A percentile compares a stretch with the other conserved stretches of the same genome.
Evolutionary conservation across 2,113 vertebrate genomes (phyloP).

Genomic region (Sapajus apella): DNA sequence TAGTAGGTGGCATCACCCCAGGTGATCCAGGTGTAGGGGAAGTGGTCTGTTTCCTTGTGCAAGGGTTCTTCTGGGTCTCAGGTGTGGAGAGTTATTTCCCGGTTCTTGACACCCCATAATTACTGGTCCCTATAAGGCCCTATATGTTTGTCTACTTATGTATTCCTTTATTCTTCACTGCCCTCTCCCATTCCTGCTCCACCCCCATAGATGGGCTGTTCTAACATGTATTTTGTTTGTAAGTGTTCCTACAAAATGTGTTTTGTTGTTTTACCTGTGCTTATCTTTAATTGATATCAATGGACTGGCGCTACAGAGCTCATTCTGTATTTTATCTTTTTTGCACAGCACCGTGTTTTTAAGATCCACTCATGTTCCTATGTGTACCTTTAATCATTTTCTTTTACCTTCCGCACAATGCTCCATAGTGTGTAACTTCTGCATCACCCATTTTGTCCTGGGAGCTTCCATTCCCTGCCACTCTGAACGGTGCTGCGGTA

Average conservation of each 20-base stretch:
- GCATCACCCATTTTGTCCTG: neutral
- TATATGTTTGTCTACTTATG: neutral
- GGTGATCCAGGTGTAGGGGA: neutral
- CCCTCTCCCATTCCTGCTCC: neutral
- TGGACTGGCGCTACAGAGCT: neutral
- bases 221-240: neutral
- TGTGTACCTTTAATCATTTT: neutral
- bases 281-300: neutral
- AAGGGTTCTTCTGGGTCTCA: neutral
- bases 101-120: neutral
- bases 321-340: neutral
- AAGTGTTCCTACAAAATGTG: neutral
- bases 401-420: neutral
- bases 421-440: fast-evolving
- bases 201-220: neutral
- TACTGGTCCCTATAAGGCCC: neutral
- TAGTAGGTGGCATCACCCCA: neutral
- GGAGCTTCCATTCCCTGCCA: too few species aligned
- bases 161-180: neutral
- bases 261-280: neutral
- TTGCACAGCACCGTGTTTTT: neutral
- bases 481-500: fast-evolving
- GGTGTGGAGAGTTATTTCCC: neutral
- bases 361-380: neutral
- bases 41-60: neutral